A percentile compares a stretch with the other conserved stretches of the same genome.
These are phyloP conservation scores for Staurois parvus DNA, from an alignment of 2,797 vertebrate genomes.

Conservation along the genomic window DNA sequence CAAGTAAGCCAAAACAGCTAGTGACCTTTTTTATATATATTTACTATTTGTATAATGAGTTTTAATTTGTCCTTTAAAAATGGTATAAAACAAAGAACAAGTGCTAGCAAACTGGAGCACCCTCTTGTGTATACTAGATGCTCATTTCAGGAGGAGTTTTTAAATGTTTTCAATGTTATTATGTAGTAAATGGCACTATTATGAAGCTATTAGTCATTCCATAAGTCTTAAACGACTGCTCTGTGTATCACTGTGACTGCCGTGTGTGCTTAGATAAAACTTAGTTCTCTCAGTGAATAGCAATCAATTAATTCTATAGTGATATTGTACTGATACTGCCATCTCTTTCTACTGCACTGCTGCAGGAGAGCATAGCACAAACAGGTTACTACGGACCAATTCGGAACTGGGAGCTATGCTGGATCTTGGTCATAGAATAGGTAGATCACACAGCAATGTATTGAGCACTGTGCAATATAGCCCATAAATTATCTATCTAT, in stretches of 20 bases:
- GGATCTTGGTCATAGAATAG: conserved; percentile 69
- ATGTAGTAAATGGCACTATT: conserved; percentile 98
- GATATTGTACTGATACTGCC: conserved; percentile 92
- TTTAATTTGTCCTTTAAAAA: conserved; percentile 94
- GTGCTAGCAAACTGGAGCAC: conserved; percentile 91
- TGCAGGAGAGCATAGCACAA: conserved; percentile 79
- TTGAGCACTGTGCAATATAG: conserved; percentile 96
- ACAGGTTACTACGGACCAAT: conserved; percentile 80
- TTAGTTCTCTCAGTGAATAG: conserved; percentile 96
- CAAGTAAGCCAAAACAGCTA: conserved; percentile 86
- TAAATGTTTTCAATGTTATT: conserved; percentile 98
- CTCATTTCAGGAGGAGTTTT: conserved; percentile 95
- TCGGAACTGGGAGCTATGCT: conserved; percentile 81
- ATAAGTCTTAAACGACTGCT: conserved; percentile 96
- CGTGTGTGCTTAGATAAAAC: conserved; percentile 93
- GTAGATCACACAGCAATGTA: conserved; percentile 91
- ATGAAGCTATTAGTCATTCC: conserved; percentile 98
- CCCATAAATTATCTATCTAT: conserved; percentile 70
- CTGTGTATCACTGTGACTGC: conserved; percentile 99
- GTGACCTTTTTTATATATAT: conserved; percentile 82
- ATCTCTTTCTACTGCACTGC: conserved; percentile 92
- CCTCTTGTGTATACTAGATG: conserved; percentile 93
- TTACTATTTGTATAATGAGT: conserved; percentile 84
- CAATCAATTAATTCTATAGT: conserved; percentile 93
- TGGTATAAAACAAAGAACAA: conserved; percentile 81